Evolutionary conservation across 2,113 vertebrate species (phyloP).

Genomic region (Odobenus rosmarus): DNA sequence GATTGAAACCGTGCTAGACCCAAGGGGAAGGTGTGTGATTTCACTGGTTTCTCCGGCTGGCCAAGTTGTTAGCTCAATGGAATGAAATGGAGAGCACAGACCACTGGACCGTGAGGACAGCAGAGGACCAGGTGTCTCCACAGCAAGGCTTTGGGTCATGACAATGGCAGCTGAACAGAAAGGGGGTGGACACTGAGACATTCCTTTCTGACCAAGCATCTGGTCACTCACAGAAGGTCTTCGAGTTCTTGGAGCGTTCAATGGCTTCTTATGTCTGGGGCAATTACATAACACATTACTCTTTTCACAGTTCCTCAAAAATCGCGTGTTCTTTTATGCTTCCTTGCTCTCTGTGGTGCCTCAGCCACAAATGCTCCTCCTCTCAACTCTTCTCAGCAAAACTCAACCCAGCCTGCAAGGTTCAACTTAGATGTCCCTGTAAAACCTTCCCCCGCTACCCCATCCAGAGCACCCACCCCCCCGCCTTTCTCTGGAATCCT

Average conservation of each 20-base stretch:
- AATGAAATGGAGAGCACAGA: neutral
- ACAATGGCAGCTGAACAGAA: neutral
- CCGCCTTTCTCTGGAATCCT: neutral
- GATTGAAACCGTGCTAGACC: neutral
- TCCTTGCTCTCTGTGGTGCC: neutral
- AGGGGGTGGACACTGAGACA: neutral
- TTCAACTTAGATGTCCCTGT: neutral
- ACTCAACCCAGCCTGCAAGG: neutral
- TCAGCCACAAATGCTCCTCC: neutral
- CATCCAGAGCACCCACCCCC: neutral
- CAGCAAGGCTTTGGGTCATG: neutral
- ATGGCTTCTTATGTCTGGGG: neutral
- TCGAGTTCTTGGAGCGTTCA: neutral
- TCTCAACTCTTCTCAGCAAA: neutral
- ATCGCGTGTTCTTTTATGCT: neutral
- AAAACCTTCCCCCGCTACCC: neutral
- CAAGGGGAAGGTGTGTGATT: neutral
- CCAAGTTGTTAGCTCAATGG: neutral
- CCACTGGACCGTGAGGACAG: accelerated
- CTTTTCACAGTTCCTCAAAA: neutral
- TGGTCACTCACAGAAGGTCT: neutral
- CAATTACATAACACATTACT: neutral
- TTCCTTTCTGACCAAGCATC: neutral
- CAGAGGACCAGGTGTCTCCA: neutral
- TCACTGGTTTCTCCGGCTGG: neutral